These are phyloP conservation scores for Meloidogyne floridensis DNA, from an alignment of 1,140 invertebrate species.

Conservation along the genomic window DNA sequence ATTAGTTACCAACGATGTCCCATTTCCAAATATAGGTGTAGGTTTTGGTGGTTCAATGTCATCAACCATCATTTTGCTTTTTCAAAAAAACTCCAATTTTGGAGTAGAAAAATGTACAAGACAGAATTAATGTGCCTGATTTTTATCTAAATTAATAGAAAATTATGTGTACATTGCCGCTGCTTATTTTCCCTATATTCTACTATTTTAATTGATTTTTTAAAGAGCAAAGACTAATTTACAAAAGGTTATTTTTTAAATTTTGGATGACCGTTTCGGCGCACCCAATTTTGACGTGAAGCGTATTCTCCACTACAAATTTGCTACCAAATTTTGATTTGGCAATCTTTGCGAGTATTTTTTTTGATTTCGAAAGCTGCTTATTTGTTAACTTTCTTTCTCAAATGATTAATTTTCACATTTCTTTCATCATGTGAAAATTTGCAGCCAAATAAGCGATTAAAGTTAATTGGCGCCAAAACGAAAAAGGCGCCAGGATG, in stretches of 20 bases:
- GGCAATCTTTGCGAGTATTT: too few relatives aligned
- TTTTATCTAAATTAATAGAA: not conserved
- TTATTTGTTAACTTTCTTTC: too few relatives aligned
- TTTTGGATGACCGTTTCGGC: too few relatives aligned
- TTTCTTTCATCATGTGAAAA: too few relatives aligned
- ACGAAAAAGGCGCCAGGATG: too few relatives aligned
- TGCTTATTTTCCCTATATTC: not conserved
- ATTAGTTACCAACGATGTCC: not conserved
- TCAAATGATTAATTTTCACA: too few relatives aligned
- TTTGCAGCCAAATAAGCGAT: too few relatives aligned
- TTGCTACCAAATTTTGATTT: too few relatives aligned
- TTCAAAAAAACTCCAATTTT: not conserved
- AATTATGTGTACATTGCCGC: not conserved
- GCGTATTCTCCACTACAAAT: too few relatives aligned
- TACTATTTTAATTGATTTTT: not conserved
- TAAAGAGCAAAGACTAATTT: slow-evolving; percentile 9
- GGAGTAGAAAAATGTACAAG: not conserved
- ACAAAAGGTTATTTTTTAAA: not conserved
- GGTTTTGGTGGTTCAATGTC: slow-evolving; percentile 8
- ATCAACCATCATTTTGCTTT: slow-evolving; percentile 1
- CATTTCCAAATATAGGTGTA: not conserved
- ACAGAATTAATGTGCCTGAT: not conserved
- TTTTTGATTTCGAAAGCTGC: too few relatives aligned
- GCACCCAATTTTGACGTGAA: too few relatives aligned
- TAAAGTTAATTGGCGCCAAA: too few relatives aligned